Conservation (phyloP, 2,113 vertebrate genomes). For the Herpailurus yagouaroundi region DNA sequence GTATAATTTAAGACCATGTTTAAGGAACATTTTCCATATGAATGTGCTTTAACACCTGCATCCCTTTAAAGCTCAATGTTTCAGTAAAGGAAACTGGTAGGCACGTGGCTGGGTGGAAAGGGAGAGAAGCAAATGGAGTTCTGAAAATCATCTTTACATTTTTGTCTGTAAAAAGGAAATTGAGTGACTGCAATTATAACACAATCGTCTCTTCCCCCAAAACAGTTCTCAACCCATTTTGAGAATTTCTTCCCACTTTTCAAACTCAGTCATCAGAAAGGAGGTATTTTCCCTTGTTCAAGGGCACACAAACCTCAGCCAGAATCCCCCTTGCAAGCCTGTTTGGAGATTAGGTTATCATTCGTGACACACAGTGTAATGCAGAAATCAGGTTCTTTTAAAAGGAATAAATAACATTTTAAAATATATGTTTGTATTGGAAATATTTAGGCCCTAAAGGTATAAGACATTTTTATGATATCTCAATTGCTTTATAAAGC, state of each 20-base stretch:
- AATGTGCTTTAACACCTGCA: conserved; percentile 70
- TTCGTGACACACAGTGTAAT: background rate
- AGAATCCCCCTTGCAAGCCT: background rate
- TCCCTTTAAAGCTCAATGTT: conserved; percentile 47
- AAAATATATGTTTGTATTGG: conserved; percentile 33
- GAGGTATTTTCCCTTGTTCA: conserved; percentile 22
- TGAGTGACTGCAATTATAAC: conserved; percentile 64
- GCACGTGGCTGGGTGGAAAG: background rate
- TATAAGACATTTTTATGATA: background rate
- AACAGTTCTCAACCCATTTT: conserved; percentile 11
- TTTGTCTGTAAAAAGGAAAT: conserved; percentile 56
- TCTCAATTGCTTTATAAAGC: background rate
- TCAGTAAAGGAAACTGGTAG: conserved; percentile 38
- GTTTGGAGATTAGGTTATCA: background rate
- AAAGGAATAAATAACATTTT: background rate
- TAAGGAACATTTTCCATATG: conserved; percentile 68
- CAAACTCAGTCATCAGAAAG: conserved; percentile 4
- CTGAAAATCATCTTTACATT: conserved; percentile 47
- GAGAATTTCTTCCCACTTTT: conserved; percentile 46
- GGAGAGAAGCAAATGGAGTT: conserved; percentile 59
- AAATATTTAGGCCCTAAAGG: background rate
- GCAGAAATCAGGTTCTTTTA: background rate
- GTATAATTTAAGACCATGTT: conserved; percentile 30
- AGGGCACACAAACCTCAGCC: background rate
- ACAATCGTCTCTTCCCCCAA: background rate